A percentile compares a stretch with the other conserved stretches of the same genome.
These are phyloP conservation scores for Enteromius argenteus DNA, from an alignment of 2,797 vertebrate species.

Conservation along the genomic window DNA sequence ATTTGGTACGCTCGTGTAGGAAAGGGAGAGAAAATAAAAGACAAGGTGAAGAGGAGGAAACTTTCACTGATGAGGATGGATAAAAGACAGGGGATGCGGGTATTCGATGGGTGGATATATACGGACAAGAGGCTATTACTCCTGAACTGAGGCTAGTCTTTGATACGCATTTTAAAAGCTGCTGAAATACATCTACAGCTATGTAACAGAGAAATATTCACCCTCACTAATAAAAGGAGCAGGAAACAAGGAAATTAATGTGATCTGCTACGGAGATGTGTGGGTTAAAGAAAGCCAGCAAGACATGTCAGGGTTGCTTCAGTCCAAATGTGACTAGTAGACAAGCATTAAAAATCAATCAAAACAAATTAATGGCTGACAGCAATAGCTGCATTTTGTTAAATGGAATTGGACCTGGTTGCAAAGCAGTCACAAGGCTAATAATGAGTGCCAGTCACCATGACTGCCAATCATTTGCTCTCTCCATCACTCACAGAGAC, in stretches of 20 bases:
- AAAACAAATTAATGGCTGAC: conserved; percentile 69
- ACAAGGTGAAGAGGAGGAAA: conserved; percentile 17
- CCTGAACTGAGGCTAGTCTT: conserved; percentile 6
- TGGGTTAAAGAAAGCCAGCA: conserved; percentile 38
- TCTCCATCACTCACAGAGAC: conserved; percentile 34
- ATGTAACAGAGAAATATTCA: neutral
- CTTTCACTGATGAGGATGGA: conserved; percentile 7
- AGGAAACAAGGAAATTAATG: neutral
- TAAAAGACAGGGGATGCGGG: neutral
- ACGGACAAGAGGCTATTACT: conserved; percentile 9
- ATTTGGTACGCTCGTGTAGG: neutral
- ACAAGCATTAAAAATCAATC: conserved; percentile 74
- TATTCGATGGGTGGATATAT: neutral
- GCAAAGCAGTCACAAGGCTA: conserved; percentile 63
- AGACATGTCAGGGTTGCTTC: conserved; percentile 20
- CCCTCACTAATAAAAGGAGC: neutral
- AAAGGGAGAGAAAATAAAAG: conserved; percentile 21
- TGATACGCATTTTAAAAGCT: conserved; percentile 15
- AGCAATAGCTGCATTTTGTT: conserved; percentile 63
- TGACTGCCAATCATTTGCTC: conserved; percentile 66
- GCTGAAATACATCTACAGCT: neutral
- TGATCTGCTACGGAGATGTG: neutral
- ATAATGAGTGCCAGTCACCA: conserved; percentile 63
- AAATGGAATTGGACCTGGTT: conserved; percentile 71
- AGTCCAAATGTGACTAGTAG: conserved; percentile 38